Conservation (phyloP, 2,888 invertebrate genomes). For the Pollenia amentaria region DNA sequence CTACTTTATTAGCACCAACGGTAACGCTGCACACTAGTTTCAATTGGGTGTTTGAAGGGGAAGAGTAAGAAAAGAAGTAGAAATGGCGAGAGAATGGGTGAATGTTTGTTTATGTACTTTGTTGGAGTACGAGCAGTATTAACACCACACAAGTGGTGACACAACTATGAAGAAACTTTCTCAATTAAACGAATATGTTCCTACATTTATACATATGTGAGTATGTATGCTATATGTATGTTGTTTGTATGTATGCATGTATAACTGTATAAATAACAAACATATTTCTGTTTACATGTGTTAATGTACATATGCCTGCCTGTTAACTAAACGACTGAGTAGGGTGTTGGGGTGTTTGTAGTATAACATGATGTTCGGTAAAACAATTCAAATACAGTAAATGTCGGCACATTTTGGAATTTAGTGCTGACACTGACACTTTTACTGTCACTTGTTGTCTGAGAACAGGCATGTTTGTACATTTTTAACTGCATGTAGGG, state of each 20-base stretch:
- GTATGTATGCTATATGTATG: neutral
- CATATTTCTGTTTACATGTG: slow-evolving; percentile 45
- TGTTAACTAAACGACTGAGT: no score
- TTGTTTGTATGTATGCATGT: neutral
- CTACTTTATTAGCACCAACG: no score
- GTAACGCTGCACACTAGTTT: no score
- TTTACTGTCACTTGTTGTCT: slow-evolving; percentile 51
- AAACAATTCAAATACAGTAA: slow-evolving; percentile 45
- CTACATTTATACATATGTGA: neutral
- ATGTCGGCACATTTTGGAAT: slow-evolving; percentile 43
- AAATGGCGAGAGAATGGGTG: neutral
- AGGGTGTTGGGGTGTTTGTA: neutral
- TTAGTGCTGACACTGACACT: slow-evolving; percentile 59
- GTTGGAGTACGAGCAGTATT: slow-evolving; percentile 1
- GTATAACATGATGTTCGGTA: neutral
- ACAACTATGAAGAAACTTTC: slow-evolving; percentile 2
- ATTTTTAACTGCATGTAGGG: neutral
- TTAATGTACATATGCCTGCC: neutral
- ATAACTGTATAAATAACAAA: slow-evolving; percentile 19
- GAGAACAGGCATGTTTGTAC: slow-evolving; percentile 25
- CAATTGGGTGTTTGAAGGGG: no score
- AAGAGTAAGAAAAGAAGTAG: no score
- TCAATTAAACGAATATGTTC: neutral
- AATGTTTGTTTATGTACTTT: slow-evolving; percentile 24
- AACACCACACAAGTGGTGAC: slow-evolving; percentile 47